These are phyloP conservation scores for Halcyon chelicuti DNA, from an alignment of 2,797 vertebrate genomes.

Conservation along the genomic window DNA sequence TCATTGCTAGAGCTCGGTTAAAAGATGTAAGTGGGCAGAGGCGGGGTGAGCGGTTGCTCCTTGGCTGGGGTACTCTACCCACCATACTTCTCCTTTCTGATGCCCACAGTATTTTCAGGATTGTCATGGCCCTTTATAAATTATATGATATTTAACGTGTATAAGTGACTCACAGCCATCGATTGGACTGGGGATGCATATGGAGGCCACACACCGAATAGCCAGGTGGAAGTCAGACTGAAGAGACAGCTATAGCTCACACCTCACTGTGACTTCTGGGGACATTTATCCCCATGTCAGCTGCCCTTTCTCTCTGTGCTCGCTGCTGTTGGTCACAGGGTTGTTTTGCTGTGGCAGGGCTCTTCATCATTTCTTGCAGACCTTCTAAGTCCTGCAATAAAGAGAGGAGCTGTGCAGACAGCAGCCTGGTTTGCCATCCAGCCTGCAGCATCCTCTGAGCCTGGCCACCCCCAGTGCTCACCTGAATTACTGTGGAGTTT, in stretches of 20 bases:
- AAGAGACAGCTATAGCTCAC: background rate
- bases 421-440: background rate
- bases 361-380: background rate
- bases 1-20: background rate
- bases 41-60: background rate
- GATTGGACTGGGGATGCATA: background rate
- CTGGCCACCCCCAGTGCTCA: background rate
- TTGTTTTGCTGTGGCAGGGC: background rate
- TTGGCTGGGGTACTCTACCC: background rate
- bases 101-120: background rate
- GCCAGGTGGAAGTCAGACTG: background rate
- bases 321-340: background rate
- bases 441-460: background rate
- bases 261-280: background rate
- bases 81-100: background rate
- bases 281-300: background rate
- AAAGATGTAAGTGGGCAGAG: background rate
- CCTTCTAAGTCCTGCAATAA: background rate
- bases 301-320: accelerated
- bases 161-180: background rate
- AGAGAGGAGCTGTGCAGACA: background rate
- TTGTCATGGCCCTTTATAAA: background rate
- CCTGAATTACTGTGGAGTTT: background rate
- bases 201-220: background rate
- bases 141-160: background rate